phyloP scores from a whole-genome alignment of 2,113 vertebrate species.

The Protobothrops flavoviridis region DNA sequence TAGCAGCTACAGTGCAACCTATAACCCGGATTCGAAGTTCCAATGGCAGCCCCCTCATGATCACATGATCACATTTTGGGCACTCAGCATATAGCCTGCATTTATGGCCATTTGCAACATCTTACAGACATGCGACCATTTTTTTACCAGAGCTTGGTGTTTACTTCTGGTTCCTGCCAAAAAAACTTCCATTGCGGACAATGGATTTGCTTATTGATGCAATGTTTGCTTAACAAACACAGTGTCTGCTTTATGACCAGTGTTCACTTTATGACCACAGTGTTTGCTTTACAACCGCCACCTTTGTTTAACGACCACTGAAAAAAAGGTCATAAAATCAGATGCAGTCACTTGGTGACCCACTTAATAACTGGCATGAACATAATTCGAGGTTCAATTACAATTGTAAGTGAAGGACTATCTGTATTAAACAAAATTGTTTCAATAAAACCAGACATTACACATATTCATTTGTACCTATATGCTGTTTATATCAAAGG shows the following conservation, averaged over 20 bases:
- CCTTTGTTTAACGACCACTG: not conserved
- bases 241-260: too few species aligned
- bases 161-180: not conserved
- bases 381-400: not conserved
- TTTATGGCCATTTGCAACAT: not conserved
- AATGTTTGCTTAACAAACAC: not conserved
- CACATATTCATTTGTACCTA: not conserved
- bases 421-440: not conserved
- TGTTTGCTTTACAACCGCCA: not conserved
- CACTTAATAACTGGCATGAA: not conserved
- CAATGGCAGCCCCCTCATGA: not conserved
- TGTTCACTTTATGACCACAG: not conserved
- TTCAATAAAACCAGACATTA: not conserved
- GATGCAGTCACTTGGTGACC: not conserved
- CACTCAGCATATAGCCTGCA: not conserved
- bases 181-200: not conserved
- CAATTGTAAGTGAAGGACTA: not conserved
- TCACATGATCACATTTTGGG: not conserved
- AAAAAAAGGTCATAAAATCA: not conserved
- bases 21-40: not conserved
- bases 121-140: not conserved
- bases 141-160: not conserved
- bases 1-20: too few species aligned
- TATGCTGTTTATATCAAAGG: not conserved
- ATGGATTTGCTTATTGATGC: not conserved